phyloP scores from a whole-genome alignment of 2,888 invertebrate genomes.

The Phengaris arion region DNA sequence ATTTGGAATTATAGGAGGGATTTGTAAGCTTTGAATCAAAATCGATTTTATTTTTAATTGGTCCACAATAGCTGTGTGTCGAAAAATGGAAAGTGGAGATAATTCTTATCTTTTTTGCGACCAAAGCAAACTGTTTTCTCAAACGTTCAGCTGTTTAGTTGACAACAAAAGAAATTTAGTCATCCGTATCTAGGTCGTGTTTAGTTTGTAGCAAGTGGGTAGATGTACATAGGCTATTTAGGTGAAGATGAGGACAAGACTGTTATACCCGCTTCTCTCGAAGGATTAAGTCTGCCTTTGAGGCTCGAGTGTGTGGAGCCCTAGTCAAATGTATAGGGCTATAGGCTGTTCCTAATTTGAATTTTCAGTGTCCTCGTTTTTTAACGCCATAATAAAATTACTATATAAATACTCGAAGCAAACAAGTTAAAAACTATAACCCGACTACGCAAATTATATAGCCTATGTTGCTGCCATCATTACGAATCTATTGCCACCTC shows the following conservation, averaged over 20 bases:
- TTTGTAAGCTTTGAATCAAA: too few species aligned
- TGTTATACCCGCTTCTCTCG: background rate
- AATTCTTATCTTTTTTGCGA: background rate
- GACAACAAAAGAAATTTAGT: conserved; percentile 9
- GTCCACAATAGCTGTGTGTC: background rate
- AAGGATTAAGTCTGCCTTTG: conserved; percentile 15
- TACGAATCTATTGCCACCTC: too few species aligned
- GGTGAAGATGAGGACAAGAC: background rate
- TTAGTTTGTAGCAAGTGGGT: background rate
- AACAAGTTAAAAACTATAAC: too few species aligned
- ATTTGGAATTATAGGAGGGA: too few species aligned
- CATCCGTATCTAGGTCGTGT: background rate
- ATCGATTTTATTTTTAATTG: too few species aligned
- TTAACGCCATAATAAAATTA: too few species aligned
- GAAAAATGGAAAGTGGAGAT: background rate
- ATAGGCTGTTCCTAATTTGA: too few species aligned
- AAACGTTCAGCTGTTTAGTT: background rate
- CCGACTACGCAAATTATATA: too few species aligned
- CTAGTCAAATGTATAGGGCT: too few species aligned
- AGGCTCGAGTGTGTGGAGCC: background rate
- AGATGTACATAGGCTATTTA: background rate
- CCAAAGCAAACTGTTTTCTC: background rate
- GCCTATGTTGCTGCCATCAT: too few species aligned
- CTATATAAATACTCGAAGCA: too few species aligned
- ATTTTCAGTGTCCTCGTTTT: too few species aligned